Evolutionary conservation across 2,797 vertebrate genomes (phyloP), one percentile per base, ranked within the genome.

Genomic region (Peromyscus nudipes): DNA sequence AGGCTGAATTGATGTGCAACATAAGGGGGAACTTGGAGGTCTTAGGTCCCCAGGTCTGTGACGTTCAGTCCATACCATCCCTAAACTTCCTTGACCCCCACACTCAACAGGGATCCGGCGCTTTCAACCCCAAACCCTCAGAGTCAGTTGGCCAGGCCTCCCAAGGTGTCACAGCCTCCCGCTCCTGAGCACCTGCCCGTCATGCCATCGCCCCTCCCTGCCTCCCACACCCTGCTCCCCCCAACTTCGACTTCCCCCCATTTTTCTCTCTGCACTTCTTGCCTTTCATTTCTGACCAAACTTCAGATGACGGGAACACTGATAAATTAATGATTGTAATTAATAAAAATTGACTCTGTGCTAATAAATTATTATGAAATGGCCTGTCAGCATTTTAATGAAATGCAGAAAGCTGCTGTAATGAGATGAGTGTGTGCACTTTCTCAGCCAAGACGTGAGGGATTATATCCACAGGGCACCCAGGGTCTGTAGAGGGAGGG

Each of bases 311-410:
- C 89, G 93, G 97, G 97, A 98, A 98, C 97, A 97, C 96, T 97
- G 97, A 98, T 98, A 98, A 98, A 98, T 98, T 98, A 98, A 98
- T 97, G 97, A 97, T 97, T 83, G 95, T 92, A 98, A 98, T 98
- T 98, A 98, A 98, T 98, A 98, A 98, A 98, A 98, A 97, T 97
- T 92, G 97, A 98, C 97, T 97, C 97, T 79, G 84, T 82, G 90
- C 97, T 98, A 98, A 98, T 98, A 98, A 98, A 98, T 98, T 98
- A 97, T 98, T 97, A 96, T 97, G 97, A 97, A 98, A 98, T 97
- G 97, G 95, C 96, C 97, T 98, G 98, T 98, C 97, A 97, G 81
- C 81, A n/a, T 95, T 97, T 96, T 97, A 98, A 98, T 98, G 97
- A 98, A 98, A 98, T 98, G 97, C 97, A 97, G 97, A 97, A 97